A percentile compares a stretch with the other conserved stretches of the same genome.
Evolutionary conservation across 2,888 invertebrate species (phyloP).

Genomic region (Drosophila macrospina): DNA sequence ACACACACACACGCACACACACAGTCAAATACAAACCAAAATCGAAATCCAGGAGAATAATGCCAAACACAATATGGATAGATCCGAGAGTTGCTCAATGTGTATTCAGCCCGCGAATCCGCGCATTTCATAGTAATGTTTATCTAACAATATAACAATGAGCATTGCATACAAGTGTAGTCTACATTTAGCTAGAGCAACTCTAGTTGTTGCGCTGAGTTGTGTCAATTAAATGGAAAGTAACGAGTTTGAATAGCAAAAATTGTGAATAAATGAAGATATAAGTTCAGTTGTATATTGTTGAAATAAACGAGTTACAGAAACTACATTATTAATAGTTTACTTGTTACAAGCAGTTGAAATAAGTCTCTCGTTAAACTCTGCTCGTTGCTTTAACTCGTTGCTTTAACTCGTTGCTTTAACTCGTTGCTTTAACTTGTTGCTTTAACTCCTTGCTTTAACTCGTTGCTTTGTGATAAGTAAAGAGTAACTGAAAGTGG

Average conservation of each 20-base stretch:
- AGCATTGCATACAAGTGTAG: not conserved
- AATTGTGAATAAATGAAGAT: too few relatives aligned
- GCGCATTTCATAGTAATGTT: conserved; percentile 1
- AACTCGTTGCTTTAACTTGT: too few relatives aligned
- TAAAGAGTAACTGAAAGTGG: too few relatives aligned
- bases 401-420: too few relatives aligned
- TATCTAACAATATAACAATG: not conserved
- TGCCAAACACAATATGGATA: conserved; percentile 24
- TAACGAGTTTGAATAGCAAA: not conserved
- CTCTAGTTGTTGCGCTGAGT: not conserved
- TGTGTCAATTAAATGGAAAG: not conserved
- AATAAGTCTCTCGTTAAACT: too few relatives aligned
- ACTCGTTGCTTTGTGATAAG: too few relatives aligned
- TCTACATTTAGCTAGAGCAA: not conserved
- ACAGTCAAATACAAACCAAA: conserved; percentile 29
- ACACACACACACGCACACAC: conserved; percentile 20
- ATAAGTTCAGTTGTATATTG: too few relatives aligned
- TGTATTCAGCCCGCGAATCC: not conserved
- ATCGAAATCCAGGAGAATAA: conserved; percentile 41
- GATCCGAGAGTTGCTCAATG: conserved; percentile 33
- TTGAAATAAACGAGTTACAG: too few relatives aligned
- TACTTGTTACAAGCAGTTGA: too few relatives aligned
- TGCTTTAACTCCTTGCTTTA: too few relatives aligned
- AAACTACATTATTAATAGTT: too few relatives aligned
- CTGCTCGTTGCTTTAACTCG: too few relatives aligned